Base-by-base conservation (phyloP, 2,888 invertebrate genomes). In the Agrochola lychnidis region DNA sequence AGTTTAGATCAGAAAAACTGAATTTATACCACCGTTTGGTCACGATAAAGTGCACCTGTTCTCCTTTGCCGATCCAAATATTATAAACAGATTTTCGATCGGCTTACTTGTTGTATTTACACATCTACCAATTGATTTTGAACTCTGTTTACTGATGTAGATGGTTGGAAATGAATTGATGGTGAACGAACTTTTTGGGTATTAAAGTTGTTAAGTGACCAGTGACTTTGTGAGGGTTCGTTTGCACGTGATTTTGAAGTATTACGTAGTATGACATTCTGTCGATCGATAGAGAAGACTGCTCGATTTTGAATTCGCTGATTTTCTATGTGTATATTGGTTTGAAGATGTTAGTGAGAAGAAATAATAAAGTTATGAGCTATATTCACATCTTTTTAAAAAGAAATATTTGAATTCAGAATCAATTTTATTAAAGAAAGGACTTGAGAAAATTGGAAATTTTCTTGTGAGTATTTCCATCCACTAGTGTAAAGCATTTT, bases 31-130 rank as follows among this genome's bases (percentile, higher is more conserved):
- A 78, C 63, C 82, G 70, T 83, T 87, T 84, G 81, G 84, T 74
- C 84, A 74, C 84, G 80, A 88, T 89, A 89, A 89, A 88, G 80
- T 83, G 78, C 89, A 89, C 89, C 89, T 88, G 90, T 78, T 84
- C 76, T 51, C 78, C 80, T 80, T 69, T 68, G n/a, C 78, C 74
- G 73, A 68, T 74, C 64, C 69, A 73, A 83, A 85, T 90, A 87
- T 90, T 87, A 90, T 90, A 88, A 87, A 87, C 86, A 87, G 81
- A 80, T 88, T 85, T 78, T 59, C 76, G 68, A 78, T 72, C 59
- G 79, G 75, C 78, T 76, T 56, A 53, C 70, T 74, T 66, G n/a
- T n/a, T 53, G 61, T 57, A 66, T 56, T 64, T 48, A 14, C 53
- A 40, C 7, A 22, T 30, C 36, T 14, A 6, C 0, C 57, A 67